Evolutionary conservation across 2,113 vertebrate genomes (phyloP).

Genomic region (Campylorhamphus procurvoides): DNA sequence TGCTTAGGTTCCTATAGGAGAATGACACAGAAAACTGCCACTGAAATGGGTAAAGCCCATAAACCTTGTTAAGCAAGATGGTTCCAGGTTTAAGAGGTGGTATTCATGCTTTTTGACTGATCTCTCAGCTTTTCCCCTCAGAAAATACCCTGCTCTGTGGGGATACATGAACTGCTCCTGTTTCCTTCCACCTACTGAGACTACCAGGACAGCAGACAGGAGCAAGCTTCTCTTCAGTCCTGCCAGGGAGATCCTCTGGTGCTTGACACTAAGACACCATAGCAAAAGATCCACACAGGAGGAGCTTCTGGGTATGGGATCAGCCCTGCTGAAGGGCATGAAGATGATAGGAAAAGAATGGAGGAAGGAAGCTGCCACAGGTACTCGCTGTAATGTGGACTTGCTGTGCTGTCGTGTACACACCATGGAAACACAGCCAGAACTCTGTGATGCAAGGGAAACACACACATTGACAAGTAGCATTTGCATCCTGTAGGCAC

Average conservation of each 20-base stretch:
- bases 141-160: not conserved
- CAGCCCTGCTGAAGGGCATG: fast-evolving
- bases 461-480: not conserved
- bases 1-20: not conserved
- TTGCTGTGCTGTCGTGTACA: not conserved
- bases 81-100: not conserved
- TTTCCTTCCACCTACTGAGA: not conserved
- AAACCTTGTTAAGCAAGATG: not conserved
- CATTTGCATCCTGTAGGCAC: not conserved
- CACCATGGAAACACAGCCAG: not conserved
- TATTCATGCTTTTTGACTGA: not conserved
- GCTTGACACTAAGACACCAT: fast-evolving
- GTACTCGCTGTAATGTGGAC: fast-evolving
- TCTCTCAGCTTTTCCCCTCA: not conserved
- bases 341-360: not conserved
- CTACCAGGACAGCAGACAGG: not conserved
- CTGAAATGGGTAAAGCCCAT: not conserved
- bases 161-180: not conserved
- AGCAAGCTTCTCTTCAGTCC: not conserved
- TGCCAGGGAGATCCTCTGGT: not conserved
- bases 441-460: not conserved
- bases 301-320: not conserved
- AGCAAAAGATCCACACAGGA: not conserved
- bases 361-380: not conserved
- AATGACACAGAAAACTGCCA: not conserved